These are phyloP conservation scores for Leptoteleia sp. DNA, from an alignment of 1,140 invertebrate species.

Conservation along the genomic window DNA sequence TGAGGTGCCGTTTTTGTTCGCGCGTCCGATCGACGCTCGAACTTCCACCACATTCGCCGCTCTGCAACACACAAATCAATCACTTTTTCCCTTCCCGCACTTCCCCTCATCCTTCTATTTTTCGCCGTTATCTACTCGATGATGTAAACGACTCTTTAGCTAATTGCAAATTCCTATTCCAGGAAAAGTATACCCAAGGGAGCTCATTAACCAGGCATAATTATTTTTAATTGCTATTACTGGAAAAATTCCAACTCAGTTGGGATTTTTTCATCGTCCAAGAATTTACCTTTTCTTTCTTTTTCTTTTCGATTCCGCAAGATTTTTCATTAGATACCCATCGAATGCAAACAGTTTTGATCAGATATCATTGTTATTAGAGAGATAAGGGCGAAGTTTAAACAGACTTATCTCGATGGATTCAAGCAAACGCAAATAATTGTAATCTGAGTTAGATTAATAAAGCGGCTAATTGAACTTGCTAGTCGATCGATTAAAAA, in stretches of 20 bases:
- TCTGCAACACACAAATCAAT: conserved; percentile 57
- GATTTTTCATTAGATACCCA: too few species aligned
- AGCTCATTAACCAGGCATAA: conserved; percentile 4
- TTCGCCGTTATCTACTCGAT: conserved; percentile 2
- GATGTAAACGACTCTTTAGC: conserved; percentile 11
- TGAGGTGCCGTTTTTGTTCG: conserved; percentile 54
- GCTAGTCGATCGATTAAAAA: too few species aligned
- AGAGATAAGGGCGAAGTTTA: too few species aligned
- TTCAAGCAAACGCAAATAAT: too few species aligned
- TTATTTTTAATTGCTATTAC: not conserved
- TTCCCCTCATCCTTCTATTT: not conserved
- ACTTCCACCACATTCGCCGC: conserved; percentile 76
- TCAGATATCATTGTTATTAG: too few species aligned
- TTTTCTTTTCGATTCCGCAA: too few species aligned
- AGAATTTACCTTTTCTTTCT: too few species aligned
- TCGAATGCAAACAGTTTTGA: too few species aligned
- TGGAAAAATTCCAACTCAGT: not conserved
- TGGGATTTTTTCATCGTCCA: too few species aligned
- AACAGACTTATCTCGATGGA: too few species aligned
- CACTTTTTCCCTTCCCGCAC: not conserved
- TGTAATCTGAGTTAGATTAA: too few species aligned
- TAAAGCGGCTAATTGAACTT: too few species aligned
- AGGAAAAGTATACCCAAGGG: conserved; percentile 6
- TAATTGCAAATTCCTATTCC: conserved; percentile 11
- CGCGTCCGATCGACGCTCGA: conserved; percentile 61